Evolutionary conservation across 2,888 invertebrate species (phyloP).

Genomic region (Rhabditoides inermis): DNA sequence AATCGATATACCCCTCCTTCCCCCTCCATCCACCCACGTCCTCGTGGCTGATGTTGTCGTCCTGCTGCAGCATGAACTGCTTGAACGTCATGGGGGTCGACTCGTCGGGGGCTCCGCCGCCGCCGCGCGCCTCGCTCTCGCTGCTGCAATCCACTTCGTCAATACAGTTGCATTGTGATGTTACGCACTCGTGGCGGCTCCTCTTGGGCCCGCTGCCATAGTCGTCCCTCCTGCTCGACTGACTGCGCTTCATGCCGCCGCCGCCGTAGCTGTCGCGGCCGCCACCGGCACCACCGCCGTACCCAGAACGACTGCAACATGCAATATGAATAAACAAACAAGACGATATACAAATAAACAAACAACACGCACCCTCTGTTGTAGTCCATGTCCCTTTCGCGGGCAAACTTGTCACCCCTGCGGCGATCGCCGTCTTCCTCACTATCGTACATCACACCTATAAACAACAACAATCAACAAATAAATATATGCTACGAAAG

Average conservation of each 20-base stretch:
- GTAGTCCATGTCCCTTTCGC: slow-evolving; percentile 24
- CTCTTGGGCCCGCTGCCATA: slow-evolving; percentile 25
- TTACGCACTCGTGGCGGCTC: slow-evolving; percentile 27
- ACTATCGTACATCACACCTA: slow-evolving; percentile 96
- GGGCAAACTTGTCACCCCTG: slow-evolving; percentile 88
- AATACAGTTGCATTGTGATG: too few species aligned
- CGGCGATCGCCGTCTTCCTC: slow-evolving; percentile 90
- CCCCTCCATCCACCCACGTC: too few species aligned
- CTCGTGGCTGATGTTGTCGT: slow-evolving; percentile 83
- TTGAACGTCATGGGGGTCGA: slow-evolving; percentile 74
- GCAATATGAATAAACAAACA: slow-evolving; percentile 1
- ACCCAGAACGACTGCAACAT: slow-evolving; percentile 13
- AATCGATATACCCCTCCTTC: too few species aligned
- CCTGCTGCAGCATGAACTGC: slow-evolving; percentile 86
- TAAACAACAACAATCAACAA: too few species aligned
- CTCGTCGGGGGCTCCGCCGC: slow-evolving; percentile 14
- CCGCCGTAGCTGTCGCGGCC: slow-evolving; percentile 17
- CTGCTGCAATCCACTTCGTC: slow-evolving; percentile 1
- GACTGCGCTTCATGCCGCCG: too few species aligned
- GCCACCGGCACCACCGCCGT: slow-evolving; percentile 16
- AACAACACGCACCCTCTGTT: slow-evolving; percentile 23
- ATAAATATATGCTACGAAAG: too few species aligned
- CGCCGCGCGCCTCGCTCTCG: slow-evolving; percentile 9
- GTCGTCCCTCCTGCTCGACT: too few species aligned
- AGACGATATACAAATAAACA: not conserved